Conservation (phyloP, 2,113 vertebrate species). For the Phylloscopus whistleri region DNA sequence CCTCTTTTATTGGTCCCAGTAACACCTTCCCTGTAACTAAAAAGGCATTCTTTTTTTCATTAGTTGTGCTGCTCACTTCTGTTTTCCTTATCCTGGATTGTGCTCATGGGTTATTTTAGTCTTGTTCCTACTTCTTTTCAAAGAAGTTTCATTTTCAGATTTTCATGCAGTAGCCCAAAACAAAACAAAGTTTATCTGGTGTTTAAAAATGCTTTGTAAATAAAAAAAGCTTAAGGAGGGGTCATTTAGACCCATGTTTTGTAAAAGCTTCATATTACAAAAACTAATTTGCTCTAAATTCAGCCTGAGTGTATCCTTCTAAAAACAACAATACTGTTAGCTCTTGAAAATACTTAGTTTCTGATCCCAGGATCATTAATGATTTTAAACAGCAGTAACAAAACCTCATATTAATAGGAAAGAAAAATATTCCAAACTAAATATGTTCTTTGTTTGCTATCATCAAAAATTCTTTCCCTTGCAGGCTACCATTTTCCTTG, state of each 20-base stretch:
- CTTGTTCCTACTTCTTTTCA: neutral
- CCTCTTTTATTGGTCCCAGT: neutral
- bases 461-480: neutral
- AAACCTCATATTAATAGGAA: neutral
- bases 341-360: constrained; percentile 7
- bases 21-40: neutral
- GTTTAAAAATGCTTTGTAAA: constrained; percentile 29
- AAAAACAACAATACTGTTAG: neutral
- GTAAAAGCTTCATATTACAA: neutral
- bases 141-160: constrained; percentile 13
- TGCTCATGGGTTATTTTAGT: neutral
- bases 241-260: constrained; percentile 2
- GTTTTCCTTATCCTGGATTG: neutral
- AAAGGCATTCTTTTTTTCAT: neutral
- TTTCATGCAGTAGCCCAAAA: constrained; percentile 13
- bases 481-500: neutral
- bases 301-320: neutral
- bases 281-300: neutral
- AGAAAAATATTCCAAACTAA: neutral
- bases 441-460: neutral
- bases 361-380: neutral
- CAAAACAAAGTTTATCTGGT: neutral
- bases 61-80: neutral
- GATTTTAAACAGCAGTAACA: neutral
- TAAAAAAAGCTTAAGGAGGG: neutral